A percentile compares a stretch with the other conserved stretches of the same genome.
Evolutionary conservation across 2,888 invertebrate species (phyloP).

Genomic region (Perithous albicinctus): DNA sequence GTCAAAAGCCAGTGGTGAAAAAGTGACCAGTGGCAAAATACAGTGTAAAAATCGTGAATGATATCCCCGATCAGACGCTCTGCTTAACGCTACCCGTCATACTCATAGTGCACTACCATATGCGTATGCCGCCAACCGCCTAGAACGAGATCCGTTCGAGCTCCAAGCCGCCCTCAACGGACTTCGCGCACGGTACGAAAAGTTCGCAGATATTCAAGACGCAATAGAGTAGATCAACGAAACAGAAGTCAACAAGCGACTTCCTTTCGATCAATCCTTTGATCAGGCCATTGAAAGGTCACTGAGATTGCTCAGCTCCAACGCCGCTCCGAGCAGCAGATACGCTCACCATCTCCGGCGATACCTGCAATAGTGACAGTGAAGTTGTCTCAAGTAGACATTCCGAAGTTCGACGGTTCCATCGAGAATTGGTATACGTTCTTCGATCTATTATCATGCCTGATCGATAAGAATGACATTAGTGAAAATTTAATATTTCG

Average conservation of each 20-base stretch:
- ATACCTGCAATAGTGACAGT: conserved; percentile 62
- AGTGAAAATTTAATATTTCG: too few species aligned
- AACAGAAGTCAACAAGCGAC: conserved; percentile 26
- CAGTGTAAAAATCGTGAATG: too few species aligned
- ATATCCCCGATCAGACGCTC: too few species aligned
- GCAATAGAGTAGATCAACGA: conserved; percentile 32
- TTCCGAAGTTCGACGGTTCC: conserved; percentile 36
- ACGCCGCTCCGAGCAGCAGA: not conserved
- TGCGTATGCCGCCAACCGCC: not conserved
- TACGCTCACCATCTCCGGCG: conserved; percentile 60
- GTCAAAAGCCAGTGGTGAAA: too few species aligned
- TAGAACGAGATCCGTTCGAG: not conserved
- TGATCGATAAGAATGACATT: conserved; percentile 38
- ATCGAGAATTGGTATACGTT: conserved; percentile 24
- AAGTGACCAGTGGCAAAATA: too few species aligned
- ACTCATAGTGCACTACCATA: too few species aligned
- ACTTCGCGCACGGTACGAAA: conserved; percentile 11
- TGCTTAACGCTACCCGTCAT: too few species aligned
- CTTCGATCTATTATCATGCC: conserved; percentile 12
- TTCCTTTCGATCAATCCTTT: too few species aligned
- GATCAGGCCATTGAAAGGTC: conserved; percentile 3
- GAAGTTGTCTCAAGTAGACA: not conserved
- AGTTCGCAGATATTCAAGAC: conserved; percentile 26
- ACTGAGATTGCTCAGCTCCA: not conserved
- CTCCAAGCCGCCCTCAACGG: conserved; percentile 44